These are phyloP conservation scores for Eleginops maclovinus DNA, from an alignment of 2,113 vertebrate species.

Conservation along the genomic window DNA sequence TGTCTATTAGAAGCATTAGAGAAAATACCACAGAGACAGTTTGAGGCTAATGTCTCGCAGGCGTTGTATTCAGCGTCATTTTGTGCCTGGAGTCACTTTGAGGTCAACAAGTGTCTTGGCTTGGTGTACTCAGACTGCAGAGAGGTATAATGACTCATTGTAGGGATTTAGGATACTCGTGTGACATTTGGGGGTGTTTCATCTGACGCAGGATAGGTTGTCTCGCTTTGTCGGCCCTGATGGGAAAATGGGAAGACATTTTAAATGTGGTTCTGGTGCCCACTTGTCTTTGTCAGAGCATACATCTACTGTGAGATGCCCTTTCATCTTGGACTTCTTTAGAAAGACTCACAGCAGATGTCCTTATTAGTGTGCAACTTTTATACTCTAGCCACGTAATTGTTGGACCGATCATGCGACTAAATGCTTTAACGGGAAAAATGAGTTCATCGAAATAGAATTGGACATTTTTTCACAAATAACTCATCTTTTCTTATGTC, in stretches of 20 bases:
- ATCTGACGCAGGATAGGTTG: constrained; percentile 50
- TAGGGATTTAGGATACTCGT: constrained; percentile 53
- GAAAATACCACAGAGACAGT: constrained; percentile 53
- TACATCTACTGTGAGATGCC: constrained; percentile 8
- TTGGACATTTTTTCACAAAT: constrained; percentile 14
- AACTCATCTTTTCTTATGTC: constrained; percentile 13
- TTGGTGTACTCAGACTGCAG: constrained; percentile 53
- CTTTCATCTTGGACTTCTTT: constrained; percentile 28
- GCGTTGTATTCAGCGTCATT: constrained; percentile 55
- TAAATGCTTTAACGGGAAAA: constrained; percentile 16
- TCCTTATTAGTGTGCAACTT: constrained; percentile 24
- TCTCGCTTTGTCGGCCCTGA: constrained; percentile 48
- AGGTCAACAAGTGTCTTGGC: constrained; percentile 57
- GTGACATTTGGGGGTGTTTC: constrained; percentile 61
- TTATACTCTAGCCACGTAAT: constrained; percentile 23
- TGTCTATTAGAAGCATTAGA: constrained; percentile 28
- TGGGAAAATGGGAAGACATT: constrained; percentile 37
- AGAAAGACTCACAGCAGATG: constrained; percentile 30
- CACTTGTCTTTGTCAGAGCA: constrained; percentile 47
- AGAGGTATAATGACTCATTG: constrained; percentile 70
- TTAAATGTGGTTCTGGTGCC: constrained; percentile 54
- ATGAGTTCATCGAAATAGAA: constrained; percentile 14
- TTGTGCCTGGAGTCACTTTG: constrained; percentile 51
- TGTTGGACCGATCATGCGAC: constrained; percentile 14
- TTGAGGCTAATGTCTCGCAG: constrained; percentile 62